Conservation (phyloP, 1,140 invertebrate species). For the Zaprionus taronus region DNA sequence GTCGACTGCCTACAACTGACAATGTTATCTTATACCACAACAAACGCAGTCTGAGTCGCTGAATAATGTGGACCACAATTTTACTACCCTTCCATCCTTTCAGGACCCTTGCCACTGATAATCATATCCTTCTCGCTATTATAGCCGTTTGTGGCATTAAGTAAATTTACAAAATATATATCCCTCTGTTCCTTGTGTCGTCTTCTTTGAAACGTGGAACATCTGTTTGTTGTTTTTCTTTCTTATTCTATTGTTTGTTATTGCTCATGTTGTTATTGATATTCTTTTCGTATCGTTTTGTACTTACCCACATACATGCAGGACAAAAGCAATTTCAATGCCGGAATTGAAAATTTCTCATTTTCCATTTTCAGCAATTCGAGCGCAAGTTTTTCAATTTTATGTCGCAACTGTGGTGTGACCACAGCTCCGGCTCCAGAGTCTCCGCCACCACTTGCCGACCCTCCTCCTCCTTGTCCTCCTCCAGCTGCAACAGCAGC, state of each 20-base stretch:
- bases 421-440: conserved; percentile 51
- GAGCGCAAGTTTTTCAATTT: conserved; percentile 90
- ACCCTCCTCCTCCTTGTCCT: conserved; percentile 12
- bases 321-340: conserved; percentile 90
- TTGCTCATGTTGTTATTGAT: conserved; percentile 7
- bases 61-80: no score
- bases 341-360: conserved; percentile 88
- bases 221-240: conserved; percentile 22
- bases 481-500: neutral
- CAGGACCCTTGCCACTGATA: neutral
- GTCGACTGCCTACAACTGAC: neutral
- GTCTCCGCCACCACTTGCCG: conserved; percentile 2
- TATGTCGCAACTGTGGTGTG: conserved; percentile 86
- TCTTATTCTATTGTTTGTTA: conserved; percentile 18
- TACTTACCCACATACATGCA: conserved; percentile 91
- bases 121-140: neutral
- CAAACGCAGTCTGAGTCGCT: neutral
- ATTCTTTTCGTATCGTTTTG: conserved; percentile 10
- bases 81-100: neutral
- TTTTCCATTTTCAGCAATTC: conserved; percentile 89
- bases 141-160: conserved; percentile 45
- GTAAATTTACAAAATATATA: conserved; percentile 67
- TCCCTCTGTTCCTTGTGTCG: conserved; percentile 21
- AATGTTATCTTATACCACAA: neutral
- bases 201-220: conserved; percentile 12